These are phyloP conservation scores for Pseudorhiza aurosa DNA, from an alignment of 30 jellyfish, hydroid and myxozoan genomes.

Conservation along the genomic window DNA sequence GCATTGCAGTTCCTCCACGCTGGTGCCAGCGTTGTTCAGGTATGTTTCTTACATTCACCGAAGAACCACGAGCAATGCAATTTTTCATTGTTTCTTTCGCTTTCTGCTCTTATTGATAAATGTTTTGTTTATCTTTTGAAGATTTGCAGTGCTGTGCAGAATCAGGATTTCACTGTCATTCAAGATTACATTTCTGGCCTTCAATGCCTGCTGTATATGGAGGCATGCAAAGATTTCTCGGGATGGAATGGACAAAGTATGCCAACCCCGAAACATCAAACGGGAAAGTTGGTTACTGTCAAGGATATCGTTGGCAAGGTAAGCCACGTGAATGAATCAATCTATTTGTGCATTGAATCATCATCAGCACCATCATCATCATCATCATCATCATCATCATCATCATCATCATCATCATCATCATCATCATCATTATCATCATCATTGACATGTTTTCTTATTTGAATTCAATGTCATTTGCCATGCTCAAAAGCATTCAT, in stretches of 20 bases:
- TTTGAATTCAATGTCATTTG: too few species aligned
- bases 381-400: too few species aligned
- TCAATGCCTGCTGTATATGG: constrained; percentile 82
- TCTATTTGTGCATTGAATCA: too few species aligned
- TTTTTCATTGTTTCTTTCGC: too few species aligned
- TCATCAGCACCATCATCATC: too few species aligned
- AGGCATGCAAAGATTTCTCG: constrained; percentile 82
- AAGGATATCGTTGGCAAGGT: constrained; percentile 80
- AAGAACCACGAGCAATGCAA: too few species aligned
- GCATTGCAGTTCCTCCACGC: constrained; percentile 96
- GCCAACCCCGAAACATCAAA: constrained; percentile 93
- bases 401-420: too few species aligned
- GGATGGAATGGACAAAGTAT: constrained; percentile 96
- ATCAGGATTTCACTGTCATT: constrained; percentile 92
- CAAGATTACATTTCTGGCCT: constrained; percentile 88
- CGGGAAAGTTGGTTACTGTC: constrained; percentile 80
- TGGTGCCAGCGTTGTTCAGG: constrained; percentile 98
- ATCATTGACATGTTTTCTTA: too few species aligned
- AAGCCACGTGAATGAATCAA: too few species aligned
- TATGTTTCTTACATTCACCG: neutral
- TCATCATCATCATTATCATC: too few species aligned
- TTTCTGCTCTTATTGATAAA: too few species aligned
- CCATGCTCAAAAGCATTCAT: too few species aligned
- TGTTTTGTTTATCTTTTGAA: neutral
- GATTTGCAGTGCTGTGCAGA: constrained; percentile 97